phyloP scores from a whole-genome alignment of 2,888 invertebrate genomes.

The Leucoma salicis region DNA sequence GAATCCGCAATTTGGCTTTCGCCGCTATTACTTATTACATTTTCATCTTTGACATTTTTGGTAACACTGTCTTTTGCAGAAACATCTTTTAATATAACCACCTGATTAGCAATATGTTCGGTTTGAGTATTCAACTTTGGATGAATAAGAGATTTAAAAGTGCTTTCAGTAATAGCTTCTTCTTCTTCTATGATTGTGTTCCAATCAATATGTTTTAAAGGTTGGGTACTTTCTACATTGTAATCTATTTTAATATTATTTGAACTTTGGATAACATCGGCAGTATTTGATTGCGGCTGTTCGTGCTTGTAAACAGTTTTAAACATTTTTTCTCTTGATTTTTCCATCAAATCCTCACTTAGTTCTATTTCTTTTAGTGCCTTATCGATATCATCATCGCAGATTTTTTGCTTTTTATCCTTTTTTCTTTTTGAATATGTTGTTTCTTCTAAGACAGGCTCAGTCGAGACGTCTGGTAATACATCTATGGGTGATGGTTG shows the following conservation, averaged over 20 bases:
- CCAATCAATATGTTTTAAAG: constrained; percentile 69
- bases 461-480: constrained; percentile 1
- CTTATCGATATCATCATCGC: constrained; percentile 53
- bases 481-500: neutral
- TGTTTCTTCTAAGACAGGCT: constrained; percentile 28
- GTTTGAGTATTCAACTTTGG: constrained; percentile 30
- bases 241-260: neutral
- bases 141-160: constrained; percentile 44
- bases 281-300: constrained; percentile 2
- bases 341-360: constrained; percentile 42
- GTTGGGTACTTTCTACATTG: constrained; percentile 37
- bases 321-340: constrained; percentile 37
- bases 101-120: constrained; percentile 63
- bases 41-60: constrained; percentile 3
- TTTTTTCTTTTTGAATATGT: constrained; percentile 59
- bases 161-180: constrained; percentile 47
- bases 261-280: neutral
- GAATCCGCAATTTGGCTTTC: constrained; percentile 10
- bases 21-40: neutral
- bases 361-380: constrained; percentile 54
- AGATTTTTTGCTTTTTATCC: constrained; percentile 48
- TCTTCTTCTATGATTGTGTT: constrained; percentile 69
- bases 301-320: constrained; percentile 29
- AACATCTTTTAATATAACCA: constrained; percentile 60
- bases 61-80: constrained; percentile 24